phyloP scores from a whole-genome alignment of 2,888 invertebrate species.

The Carcina quercana region DNA sequence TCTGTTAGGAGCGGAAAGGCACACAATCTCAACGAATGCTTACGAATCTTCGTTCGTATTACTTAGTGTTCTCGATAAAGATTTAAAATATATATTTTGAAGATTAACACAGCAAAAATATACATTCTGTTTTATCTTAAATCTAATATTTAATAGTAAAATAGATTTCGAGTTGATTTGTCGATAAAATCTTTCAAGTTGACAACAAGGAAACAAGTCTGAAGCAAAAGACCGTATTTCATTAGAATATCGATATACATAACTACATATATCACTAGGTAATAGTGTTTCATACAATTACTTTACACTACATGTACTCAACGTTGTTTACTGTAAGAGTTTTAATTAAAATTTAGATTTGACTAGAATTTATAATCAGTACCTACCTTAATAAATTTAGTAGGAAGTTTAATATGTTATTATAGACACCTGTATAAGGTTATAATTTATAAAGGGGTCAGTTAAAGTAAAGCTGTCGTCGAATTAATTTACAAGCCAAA shows the following conservation, averaged over 20 bases:
- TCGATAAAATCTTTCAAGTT: slow-evolving; percentile 64
- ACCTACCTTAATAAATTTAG: no score
- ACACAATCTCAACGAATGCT: no score
- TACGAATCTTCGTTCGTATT: no score
- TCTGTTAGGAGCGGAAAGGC: no score
- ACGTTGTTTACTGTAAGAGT: slow-evolving; percentile 26
- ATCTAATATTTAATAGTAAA: slow-evolving; percentile 39
- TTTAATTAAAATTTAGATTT: slow-evolving; percentile 53
- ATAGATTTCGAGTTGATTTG: slow-evolving; percentile 54
- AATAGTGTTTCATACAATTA: slow-evolving; percentile 6
- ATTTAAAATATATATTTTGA: not conserved
- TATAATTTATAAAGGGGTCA: no score
- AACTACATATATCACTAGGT: slow-evolving; percentile 11
- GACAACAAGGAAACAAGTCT: slow-evolving; percentile 45
- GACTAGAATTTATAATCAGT: slow-evolving; percentile 64
- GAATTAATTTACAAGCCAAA: no score
- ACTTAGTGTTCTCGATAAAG: no score
- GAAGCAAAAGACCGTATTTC: not conserved
- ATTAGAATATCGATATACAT: not conserved
- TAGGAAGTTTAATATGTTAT: slow-evolving; percentile 23
- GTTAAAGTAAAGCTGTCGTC: no score
- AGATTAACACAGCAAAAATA: slow-evolving; percentile 3
- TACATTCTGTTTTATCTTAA: slow-evolving; percentile 8
- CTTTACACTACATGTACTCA: not conserved
- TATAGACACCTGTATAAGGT: no score